These are phyloP conservation scores for Capromys pilorides DNA, from an alignment of 2,797 vertebrate genomes.

Conservation along the genomic window DNA sequence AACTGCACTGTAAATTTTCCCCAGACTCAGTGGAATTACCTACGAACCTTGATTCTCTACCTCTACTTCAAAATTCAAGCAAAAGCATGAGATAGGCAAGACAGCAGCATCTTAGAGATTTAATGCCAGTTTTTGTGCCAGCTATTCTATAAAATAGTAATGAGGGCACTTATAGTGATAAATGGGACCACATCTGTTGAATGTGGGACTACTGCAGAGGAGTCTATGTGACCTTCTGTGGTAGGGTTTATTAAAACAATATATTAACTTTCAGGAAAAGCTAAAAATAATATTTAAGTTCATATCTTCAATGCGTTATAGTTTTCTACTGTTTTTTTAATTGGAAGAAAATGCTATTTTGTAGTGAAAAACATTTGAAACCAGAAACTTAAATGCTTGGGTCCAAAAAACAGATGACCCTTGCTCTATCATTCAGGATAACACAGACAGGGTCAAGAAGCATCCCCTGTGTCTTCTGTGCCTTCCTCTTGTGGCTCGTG, in stretches of 20 bases:
- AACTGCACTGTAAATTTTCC: not conserved
- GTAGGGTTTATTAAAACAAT: conserved; percentile 86
- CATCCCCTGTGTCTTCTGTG: not conserved
- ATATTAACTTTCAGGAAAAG: conserved; percentile 82
- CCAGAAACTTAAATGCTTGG: not conserved
- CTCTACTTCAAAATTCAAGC: conserved; percentile 70
- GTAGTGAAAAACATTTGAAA: conserved; percentile 38
- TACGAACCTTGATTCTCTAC: not conserved
- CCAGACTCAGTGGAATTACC: conserved; percentile 27
- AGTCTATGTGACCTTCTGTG: conserved; percentile 69
- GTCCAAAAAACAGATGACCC: not conserved
- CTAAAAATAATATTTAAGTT: conserved; percentile 74
- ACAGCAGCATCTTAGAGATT: conserved; percentile 77
- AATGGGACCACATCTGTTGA: conserved; percentile 79
- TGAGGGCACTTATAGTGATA: conserved; percentile 79
- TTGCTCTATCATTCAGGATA: not conserved
- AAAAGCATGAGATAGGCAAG: conserved; percentile 79
- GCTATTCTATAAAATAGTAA: conserved; percentile 86
- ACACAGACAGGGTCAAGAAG: not conserved
- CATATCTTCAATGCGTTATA: conserved; percentile 67
- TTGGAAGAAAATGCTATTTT: conserved; percentile 39
- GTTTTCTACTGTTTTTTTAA: conserved; percentile 35
- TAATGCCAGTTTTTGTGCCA: conserved; percentile 78
- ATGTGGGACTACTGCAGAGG: conserved; percentile 74
- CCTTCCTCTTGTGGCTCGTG: not conserved